Evolutionary conservation across 2,113 vertebrate genomes (phyloP).

Genomic region (Megaceryle maxima): DNA sequence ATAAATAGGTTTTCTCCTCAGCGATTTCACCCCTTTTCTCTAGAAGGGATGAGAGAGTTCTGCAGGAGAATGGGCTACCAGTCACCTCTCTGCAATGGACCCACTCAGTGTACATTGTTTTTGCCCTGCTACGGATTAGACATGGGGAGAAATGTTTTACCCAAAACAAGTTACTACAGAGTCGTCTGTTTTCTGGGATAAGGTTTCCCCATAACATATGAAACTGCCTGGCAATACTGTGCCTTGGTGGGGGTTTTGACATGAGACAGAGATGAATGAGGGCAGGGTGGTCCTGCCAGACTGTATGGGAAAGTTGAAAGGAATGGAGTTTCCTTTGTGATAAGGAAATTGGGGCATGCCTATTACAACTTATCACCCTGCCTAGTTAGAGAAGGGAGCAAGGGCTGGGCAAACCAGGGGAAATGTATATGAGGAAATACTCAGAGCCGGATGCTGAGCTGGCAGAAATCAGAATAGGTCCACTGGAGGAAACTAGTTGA

Average conservation of each 20-base stretch:
- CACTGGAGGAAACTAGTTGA: neutral
- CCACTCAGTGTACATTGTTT: rapidly evolving
- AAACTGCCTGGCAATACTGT: neutral
- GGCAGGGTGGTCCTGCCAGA: neutral
- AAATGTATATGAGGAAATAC: neutral
- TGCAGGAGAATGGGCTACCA: neutral
- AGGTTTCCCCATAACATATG: neutral
- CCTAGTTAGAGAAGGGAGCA: neutral
- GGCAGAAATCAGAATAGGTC: neutral
- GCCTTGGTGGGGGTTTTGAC: neutral
- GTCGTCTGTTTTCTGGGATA: neutral
- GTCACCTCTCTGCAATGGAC: neutral
- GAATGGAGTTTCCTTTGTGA: neutral
- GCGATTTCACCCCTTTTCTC: neutral
- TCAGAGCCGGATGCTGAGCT: neutral
- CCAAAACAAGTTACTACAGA: neutral
- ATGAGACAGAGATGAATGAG: neutral
- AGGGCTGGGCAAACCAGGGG: neutral
- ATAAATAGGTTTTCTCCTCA: neutral
- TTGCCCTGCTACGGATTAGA: neutral
- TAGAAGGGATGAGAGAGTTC: neutral
- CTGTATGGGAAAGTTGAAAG: neutral
- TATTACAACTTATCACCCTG: neutral
- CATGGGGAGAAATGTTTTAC: neutral
- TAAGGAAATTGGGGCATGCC: neutral